A percentile compares a stretch with the other conserved stretches of the same genome.
Conservation (phyloP, 2,113 vertebrate genomes). For the Microcebus jonahi region DNA sequence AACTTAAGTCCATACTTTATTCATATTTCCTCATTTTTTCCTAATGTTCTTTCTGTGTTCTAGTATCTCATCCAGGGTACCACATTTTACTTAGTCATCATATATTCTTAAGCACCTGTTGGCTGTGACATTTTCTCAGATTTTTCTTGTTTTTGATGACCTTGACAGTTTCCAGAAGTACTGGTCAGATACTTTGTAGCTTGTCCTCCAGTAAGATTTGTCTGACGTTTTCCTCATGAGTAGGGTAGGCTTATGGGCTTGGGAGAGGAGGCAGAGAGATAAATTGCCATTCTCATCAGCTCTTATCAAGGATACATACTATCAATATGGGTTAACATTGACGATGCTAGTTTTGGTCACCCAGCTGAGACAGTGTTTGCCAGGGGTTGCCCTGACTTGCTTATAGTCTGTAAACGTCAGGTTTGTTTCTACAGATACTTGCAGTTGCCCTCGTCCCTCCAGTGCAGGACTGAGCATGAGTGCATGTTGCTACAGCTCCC, state of each 20-base stretch:
- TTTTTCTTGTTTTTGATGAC: neutral
- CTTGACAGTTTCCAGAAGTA: neutral
- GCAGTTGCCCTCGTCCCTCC: neutral
- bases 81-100: neutral
- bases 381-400: too few relatives aligned
- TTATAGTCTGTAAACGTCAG: fast-evolving
- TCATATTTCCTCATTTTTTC: neutral
- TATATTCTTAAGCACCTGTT: neutral
- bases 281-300: neutral
- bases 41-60: neutral
- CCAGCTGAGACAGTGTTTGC: fast-evolving
- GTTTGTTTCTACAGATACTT: fast-evolving
- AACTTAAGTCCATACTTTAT: neutral
- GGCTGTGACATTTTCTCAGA: neutral
- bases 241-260: too few relatives aligned
- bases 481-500: neutral
- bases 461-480: too few relatives aligned
- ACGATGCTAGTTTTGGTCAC: too few relatives aligned
- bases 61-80: neutral
- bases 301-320: fast-evolving
- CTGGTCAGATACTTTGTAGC: neutral
- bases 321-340: fast-evolving
- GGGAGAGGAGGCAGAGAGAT: neutral
- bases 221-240: neutral
- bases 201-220: neutral